Conservation (phyloP, 1,140 invertebrate species). For the Akabosia matsudoensis region DNA sequence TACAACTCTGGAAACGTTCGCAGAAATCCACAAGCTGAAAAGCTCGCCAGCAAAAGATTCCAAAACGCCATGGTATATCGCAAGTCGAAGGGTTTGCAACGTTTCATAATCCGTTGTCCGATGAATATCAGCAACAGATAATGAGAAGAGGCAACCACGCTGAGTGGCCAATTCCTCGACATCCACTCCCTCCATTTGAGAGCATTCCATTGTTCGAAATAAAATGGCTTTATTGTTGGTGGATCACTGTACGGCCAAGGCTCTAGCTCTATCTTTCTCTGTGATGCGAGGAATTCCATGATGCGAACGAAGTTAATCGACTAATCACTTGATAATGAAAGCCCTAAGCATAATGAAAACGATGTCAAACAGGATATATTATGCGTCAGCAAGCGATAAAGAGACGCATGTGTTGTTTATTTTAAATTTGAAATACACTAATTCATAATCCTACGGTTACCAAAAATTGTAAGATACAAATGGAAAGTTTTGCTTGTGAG, state of each 20-base stretch:
- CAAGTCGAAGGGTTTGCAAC: conserved; percentile 34
- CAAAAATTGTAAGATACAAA: no score
- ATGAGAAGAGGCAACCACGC: neutral
- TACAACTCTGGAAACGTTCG: conserved; percentile 24
- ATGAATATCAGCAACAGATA: conserved; percentile 1
- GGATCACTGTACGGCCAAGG: conserved; percentile 30
- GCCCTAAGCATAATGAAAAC: no score
- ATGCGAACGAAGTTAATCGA: no score
- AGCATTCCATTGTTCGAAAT: conserved; percentile 34
- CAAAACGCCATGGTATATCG: conserved; percentile 27
- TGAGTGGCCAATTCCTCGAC: conserved; percentile 28
- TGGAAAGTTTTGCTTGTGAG: no score
- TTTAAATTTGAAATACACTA: no score
- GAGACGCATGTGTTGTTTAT: no score
- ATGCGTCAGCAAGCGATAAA: no score
- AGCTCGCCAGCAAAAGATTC: conserved; percentile 38
- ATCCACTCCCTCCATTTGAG: conserved; percentile 32
- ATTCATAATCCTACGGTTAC: no score
- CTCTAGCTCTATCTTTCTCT: conserved; percentile 1
- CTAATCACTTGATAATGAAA: no score
- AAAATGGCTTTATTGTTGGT: conserved; percentile 26
- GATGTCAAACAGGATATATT: no score
- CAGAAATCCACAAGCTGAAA: conserved; percentile 31
- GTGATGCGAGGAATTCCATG: neutral
- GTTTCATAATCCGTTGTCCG: neutral